Percentiles rank a stretch among this genome's conserved stretches.
These are phyloP conservation scores for Nudaria mundana DNA, from an alignment of 2,888 invertebrate genomes.

Conservation along the genomic window DNA sequence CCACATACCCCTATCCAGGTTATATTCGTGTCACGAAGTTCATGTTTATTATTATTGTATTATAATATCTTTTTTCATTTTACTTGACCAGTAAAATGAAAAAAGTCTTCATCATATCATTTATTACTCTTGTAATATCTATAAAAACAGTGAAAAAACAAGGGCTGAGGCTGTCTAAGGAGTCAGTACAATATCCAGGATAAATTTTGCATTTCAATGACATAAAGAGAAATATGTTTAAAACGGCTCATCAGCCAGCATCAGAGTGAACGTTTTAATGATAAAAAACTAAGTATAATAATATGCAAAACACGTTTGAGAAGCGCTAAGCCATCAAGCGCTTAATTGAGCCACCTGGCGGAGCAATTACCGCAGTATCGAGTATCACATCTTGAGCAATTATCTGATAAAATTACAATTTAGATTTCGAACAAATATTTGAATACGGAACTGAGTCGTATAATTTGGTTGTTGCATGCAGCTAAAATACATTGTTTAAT, in stretches of 20 bases:
- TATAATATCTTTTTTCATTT: too few species aligned
- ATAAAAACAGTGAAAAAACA: too few species aligned
- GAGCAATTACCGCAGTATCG: conserved; percentile 15
- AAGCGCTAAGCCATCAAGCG: conserved; percentile 17
- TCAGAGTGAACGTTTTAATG: conserved; percentile 12
- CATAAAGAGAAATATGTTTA: neutral
- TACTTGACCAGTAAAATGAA: too few species aligned
- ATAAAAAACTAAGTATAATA: conserved; percentile 18
- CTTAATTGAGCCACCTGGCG: conserved; percentile 22
- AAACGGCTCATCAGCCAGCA: neutral
- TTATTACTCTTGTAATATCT: too few species aligned
- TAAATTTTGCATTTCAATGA: neutral
- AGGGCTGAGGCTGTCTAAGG: too few species aligned
- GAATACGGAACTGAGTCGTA: neutral
- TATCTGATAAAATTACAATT: neutral
- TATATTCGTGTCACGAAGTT: too few species aligned
- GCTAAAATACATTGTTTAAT: too few species aligned
- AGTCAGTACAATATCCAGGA: too few species aligned
- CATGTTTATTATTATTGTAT: too few species aligned
- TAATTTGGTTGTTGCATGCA: too few species aligned
- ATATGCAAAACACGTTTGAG: conserved; percentile 19
- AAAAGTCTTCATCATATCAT: too few species aligned
- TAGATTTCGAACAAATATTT: neutral
- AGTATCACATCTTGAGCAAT: conserved; percentile 11
- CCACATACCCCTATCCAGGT: too few species aligned